phyloP scores from a whole-genome alignment of 2,113 vertebrate species.

The Indri indri region DNA sequence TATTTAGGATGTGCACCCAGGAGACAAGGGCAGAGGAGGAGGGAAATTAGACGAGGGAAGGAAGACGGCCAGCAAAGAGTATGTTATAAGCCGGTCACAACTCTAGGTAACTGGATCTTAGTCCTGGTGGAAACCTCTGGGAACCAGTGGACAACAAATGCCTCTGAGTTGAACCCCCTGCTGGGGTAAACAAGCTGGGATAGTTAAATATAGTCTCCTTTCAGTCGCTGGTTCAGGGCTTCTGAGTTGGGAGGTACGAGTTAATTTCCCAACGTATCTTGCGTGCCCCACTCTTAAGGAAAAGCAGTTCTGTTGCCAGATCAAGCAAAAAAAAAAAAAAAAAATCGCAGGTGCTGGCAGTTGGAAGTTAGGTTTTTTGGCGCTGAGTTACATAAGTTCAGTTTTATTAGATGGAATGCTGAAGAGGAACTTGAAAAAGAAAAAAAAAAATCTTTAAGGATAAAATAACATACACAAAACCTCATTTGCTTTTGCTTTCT shows the following conservation, averaged over 20 bases:
- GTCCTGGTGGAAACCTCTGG: background rate
- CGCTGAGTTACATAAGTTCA: conserved; percentile 31
- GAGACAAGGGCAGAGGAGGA: background rate
- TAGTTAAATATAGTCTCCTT: background rate
- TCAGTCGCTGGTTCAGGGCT: background rate
- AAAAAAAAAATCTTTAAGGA: background rate
- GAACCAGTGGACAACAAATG: background rate
- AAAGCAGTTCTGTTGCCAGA: background rate
- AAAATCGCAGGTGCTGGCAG: background rate
- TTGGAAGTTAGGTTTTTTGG: conserved; percentile 20
- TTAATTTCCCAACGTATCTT: background rate
- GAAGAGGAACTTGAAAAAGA: conserved; percentile 11
- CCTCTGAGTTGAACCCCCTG: background rate
- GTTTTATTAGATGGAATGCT: conserved; percentile 32
- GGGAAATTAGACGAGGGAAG: background rate
- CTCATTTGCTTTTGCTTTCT: conserved; percentile 32
- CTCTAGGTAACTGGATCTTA: background rate
- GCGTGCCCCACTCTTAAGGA: background rate
- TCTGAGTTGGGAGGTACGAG: background rate
- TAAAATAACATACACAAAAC: conserved; percentile 21
- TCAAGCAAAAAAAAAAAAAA: background rate
- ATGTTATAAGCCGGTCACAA: background rate
- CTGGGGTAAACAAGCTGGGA: background rate
- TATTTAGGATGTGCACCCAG: background rate
- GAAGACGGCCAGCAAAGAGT: background rate